Conservation (phyloP, 2,113 vertebrate genomes). For the Notarius lentiginosus region DNA sequence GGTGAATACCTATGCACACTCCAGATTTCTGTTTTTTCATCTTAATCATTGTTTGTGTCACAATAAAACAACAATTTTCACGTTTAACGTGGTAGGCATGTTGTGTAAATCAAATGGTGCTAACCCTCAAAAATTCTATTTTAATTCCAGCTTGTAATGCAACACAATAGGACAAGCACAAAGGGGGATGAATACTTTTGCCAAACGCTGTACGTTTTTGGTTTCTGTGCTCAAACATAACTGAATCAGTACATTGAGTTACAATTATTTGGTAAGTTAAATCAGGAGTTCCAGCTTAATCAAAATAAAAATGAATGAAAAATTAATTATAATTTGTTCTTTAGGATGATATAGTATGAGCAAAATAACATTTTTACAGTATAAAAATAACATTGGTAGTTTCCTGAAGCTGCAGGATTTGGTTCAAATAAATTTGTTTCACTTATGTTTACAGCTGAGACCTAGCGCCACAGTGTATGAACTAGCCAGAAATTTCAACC, state of each 20-base stretch:
- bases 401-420: not conserved
- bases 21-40: no score
- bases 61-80: no score
- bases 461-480: constrained; percentile 92
- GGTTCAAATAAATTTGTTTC: not conserved
- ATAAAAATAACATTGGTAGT: not conserved
- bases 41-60: no score
- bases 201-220: not conserved
- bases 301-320: not conserved
- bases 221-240: not conserved
- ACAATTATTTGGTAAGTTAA: not conserved
- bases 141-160: not conserved
- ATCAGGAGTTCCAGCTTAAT: not conserved
- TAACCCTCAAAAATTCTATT: not conserved
- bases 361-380: not conserved
- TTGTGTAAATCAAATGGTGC: no score
- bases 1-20: no score
- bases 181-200: not conserved
- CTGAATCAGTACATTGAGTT: not conserved
- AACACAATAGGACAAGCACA: no score
- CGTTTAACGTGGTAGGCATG: no score
- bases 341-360: not conserved
- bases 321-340: not conserved
- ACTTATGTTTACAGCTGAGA: constrained; percentile 73
- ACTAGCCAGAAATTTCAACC: constrained; percentile 87